Evolutionary conservation across 2,797 vertebrate genomes (phyloP).

Genomic region (Anguilla obscura): DNA sequence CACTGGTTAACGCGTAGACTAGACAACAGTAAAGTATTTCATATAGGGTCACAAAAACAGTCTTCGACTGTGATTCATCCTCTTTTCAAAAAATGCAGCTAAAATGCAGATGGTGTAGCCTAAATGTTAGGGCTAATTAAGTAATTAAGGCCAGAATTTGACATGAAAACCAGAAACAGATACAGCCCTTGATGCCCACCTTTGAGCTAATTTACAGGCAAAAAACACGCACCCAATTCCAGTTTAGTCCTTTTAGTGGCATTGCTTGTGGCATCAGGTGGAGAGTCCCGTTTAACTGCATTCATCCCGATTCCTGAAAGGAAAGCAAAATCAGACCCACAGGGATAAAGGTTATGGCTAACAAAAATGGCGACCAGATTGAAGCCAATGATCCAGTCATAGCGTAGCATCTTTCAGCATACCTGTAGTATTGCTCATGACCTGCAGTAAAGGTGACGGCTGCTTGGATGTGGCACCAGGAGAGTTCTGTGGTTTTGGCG

Average conservation of each 20-base stretch:
- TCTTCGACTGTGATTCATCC: too few relatives aligned
- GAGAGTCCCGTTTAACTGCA: constrained; percentile 64
- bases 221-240: constrained; percentile 59
- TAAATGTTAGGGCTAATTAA: not conserved
- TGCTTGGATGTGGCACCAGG: constrained; percentile 36
- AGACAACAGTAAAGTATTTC: too few relatives aligned
- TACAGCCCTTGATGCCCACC: too few relatives aligned
- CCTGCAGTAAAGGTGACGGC: constrained; percentile 35
- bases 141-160: not conserved
- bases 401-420: not conserved
- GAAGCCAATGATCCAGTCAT: not conserved
- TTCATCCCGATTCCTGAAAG: constrained; percentile 57
- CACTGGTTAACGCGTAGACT: too few relatives aligned
- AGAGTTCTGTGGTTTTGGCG: constrained; percentile 13
- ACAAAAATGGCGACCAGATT: not conserved
- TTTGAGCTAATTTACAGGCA: constrained; percentile 23
- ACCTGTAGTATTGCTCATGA: constrained; percentile 54
- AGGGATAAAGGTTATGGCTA: not conserved
- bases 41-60: too few relatives aligned
- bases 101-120: too few relatives aligned
- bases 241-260: constrained; percentile 70
- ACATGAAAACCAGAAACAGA: not conserved
- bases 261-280: constrained; percentile 60
- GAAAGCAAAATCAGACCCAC: constrained; percentile 14
- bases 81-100: too few relatives aligned